Conservation (phyloP, 2,113 vertebrate species). For the Pimephales promelas region DNA sequence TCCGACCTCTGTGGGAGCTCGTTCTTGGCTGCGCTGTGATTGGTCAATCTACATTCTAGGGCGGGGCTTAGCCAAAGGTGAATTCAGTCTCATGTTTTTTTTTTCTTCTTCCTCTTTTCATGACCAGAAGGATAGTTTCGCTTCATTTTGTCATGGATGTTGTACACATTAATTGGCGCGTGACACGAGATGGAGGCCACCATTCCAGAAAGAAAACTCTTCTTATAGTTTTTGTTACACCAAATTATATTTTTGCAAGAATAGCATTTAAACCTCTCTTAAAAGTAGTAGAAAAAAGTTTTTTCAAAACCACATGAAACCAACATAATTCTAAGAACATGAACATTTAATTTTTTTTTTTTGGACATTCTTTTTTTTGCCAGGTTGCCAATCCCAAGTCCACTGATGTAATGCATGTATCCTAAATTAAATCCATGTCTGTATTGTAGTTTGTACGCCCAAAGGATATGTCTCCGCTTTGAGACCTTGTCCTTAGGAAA, state of each 20-base stretch:
- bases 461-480: background rate
- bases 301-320: background rate
- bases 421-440: background rate
- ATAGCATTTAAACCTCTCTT: background rate
- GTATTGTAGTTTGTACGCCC: background rate
- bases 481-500: slow-evolving; percentile 8
- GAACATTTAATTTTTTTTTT: too few species aligned
- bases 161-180: too few species aligned
- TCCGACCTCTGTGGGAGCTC: too few species aligned
- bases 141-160: too few species aligned
- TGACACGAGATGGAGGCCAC: too few species aligned
- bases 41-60: too few species aligned
- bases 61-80: too few species aligned
- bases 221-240: too few species aligned
- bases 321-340: background rate
- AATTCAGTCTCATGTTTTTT: too few species aligned
- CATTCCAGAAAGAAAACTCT: background rate
- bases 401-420: background rate
- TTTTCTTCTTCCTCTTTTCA: too few species aligned
- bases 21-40: too few species aligned
- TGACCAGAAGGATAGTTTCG: too few species aligned
- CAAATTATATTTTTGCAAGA: background rate
- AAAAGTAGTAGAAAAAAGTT: background rate
- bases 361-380: background rate
- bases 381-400: background rate